Conservation (phyloP, 2,797 vertebrate species). For the Heliangelus exortis region DNA sequence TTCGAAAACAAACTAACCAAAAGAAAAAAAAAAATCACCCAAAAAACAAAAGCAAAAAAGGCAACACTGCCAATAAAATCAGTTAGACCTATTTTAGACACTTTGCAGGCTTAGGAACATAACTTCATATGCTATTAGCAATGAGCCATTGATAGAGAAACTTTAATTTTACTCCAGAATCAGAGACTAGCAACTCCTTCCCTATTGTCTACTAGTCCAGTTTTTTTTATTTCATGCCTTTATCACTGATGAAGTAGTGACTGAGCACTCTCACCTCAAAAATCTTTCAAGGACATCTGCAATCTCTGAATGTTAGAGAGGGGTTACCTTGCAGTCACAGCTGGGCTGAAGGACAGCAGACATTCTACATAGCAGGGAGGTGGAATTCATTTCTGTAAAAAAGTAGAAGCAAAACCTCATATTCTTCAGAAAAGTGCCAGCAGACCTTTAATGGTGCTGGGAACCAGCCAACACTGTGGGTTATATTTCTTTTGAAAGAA, state of each 20-base stretch:
- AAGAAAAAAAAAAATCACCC: background rate
- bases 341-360: background rate
- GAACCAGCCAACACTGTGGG: conserved; percentile 34
- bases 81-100: background rate
- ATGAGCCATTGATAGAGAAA: background rate
- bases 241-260: background rate
- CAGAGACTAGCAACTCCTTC: background rate
- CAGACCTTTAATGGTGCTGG: conserved; percentile 41
- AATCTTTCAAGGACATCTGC: background rate
- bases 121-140: background rate
- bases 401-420: conserved; percentile 12
- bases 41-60: background rate
- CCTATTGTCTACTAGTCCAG: background rate
- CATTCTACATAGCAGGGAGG: background rate
- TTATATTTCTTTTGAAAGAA: conserved; percentile 50
- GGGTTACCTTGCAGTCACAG: background rate
- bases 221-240: background rate
- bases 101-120: background rate
- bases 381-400: conserved; percentile 21
- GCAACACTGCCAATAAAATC: background rate
- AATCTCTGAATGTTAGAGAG: background rate
- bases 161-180: background rate
- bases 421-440: conserved; percentile 26
- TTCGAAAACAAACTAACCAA: background rate
- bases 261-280: background rate